Percentiles rank a stretch among this genome's conserved stretches.
phyloP scores from a whole-genome alignment of 1,140 invertebrate species.

The Berghia stephanieae region DNA sequence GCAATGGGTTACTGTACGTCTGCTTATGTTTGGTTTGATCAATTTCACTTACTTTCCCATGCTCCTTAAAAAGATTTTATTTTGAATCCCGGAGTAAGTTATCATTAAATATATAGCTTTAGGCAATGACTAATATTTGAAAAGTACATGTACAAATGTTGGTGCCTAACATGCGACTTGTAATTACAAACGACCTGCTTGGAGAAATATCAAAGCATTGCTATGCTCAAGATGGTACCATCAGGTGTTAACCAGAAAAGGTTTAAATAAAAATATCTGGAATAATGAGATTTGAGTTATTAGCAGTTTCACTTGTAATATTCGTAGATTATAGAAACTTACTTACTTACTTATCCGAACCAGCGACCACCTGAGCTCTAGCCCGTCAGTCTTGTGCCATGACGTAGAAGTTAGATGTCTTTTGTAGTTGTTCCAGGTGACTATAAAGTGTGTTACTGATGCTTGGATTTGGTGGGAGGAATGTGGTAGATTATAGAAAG shows the following conservation, averaged over 20 bases:
- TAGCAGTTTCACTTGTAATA: not conserved
- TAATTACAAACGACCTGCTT: not conserved
- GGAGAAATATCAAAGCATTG: not conserved
- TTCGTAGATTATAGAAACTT: not conserved
- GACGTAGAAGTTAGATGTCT: too few species aligned
- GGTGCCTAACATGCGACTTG: not conserved
- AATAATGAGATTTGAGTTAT: not conserved
- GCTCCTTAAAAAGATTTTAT: too few species aligned
- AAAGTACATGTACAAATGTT: not conserved
- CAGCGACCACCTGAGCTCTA: too few species aligned
- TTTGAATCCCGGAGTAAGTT: too few species aligned
- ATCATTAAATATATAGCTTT: too few species aligned
- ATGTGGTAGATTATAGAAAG: not conserved
- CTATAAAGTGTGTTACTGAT: too few species aligned
- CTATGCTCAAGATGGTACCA: not conserved
- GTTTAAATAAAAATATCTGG: slow-evolving; percentile 3
- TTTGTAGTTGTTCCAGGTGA: too few species aligned
- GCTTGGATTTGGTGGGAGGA: too few species aligned
- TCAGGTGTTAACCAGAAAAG: not conserved
- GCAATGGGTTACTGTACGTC: slow-evolving; percentile 64
- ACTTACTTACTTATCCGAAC: too few species aligned
- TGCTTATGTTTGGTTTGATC: not conserved
- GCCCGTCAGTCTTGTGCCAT: too few species aligned
- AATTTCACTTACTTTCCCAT: too few species aligned
- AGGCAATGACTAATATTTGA: not conserved